phyloP scores from a whole-genome alignment of 2,888 invertebrate genomes.

The Mythimna lalbum region DNA sequence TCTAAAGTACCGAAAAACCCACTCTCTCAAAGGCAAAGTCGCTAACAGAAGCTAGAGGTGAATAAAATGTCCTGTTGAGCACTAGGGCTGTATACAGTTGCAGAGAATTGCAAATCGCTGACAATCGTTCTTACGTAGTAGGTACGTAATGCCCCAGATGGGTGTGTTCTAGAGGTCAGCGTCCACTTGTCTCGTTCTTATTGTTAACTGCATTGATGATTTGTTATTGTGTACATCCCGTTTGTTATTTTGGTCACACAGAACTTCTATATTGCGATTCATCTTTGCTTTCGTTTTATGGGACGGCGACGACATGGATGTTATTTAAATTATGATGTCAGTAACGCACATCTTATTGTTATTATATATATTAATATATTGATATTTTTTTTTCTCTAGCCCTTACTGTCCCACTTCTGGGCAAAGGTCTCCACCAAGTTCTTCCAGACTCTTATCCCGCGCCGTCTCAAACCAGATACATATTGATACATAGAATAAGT shows the following conservation, averaged over 20 bases:
- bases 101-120: constrained; percentile 47
- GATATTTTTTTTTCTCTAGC: too few species aligned
- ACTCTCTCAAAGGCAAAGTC: too few species aligned
- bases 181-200: constrained; percentile 57
- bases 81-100: neutral
- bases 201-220: constrained; percentile 46
- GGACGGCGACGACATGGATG: neutral
- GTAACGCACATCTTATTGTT: too few species aligned
- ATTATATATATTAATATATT: too few species aligned
- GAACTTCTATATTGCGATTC: neutral
- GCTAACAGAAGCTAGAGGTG: too few species aligned
- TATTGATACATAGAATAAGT: too few species aligned
- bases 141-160: constrained; percentile 25
- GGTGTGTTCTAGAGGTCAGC: constrained; percentile 54
- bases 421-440: too few species aligned
- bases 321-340: neutral
- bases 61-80: too few species aligned
- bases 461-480: too few species aligned
- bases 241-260: constrained; percentile 13
- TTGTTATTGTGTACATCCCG: constrained; percentile 8
- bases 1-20: too few species aligned
- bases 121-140: constrained; percentile 4
- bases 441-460: too few species aligned
- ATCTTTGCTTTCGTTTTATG: neutral
- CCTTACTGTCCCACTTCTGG: too few species aligned